Percentiles rank a stretch among this genome's conserved stretches.
Conservation (phyloP, 1,140 invertebrate species). For the Colletes latitarsis region DNA sequence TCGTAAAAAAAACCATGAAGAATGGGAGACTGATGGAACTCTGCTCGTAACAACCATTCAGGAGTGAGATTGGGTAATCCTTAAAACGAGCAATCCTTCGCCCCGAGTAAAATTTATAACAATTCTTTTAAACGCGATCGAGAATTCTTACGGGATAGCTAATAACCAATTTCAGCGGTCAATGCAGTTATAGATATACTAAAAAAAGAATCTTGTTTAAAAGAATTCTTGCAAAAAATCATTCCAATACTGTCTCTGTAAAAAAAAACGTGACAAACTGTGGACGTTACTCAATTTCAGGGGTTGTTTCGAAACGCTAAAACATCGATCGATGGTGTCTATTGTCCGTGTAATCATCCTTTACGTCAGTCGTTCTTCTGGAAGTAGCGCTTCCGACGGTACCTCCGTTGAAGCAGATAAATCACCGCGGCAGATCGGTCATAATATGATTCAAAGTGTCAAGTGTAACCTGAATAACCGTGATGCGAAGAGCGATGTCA, state of each 20-base stretch:
- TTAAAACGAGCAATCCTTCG: too few species aligned
- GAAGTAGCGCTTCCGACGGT: conserved; percentile 32
- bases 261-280: neutral
- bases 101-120: too few species aligned
- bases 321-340: conserved; percentile 5
- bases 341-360: neutral
- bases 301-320: neutral
- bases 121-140: too few species aligned
- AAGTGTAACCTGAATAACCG: conserved; percentile 7
- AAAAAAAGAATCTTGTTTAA: too few species aligned
- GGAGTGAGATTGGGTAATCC: too few species aligned
- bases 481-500: conserved; percentile 16
- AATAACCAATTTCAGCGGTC: too few species aligned
- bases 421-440: neutral
- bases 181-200: too few species aligned
- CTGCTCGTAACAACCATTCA: too few species aligned
- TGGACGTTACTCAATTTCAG: neutral
- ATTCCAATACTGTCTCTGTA: too few species aligned
- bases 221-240: neutral
- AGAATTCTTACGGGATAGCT: too few species aligned
- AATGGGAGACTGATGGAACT: too few species aligned
- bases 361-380: conserved; percentile 30
- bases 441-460: conserved; percentile 4
- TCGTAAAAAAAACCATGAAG: too few species aligned
- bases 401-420: conserved; percentile 22